A percentile compares a stretch with the other conserved stretches of the same genome.
Conservation (phyloP, 1,140 invertebrate species). For the Drosophila obscura region DNA sequence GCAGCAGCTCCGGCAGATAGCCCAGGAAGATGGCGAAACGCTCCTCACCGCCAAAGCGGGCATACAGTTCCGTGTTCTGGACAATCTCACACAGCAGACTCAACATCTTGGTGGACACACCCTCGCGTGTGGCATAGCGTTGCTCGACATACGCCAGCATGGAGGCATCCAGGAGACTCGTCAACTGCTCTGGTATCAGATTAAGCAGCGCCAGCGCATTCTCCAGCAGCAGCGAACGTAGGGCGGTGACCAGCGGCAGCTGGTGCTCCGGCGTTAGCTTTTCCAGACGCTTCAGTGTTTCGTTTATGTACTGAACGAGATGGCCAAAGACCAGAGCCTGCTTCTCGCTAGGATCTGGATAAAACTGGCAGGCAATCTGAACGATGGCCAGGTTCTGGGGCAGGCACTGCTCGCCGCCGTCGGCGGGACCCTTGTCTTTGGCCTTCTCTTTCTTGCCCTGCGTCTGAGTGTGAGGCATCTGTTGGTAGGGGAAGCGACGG, state of each 20-base stretch:
- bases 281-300: constrained; percentile 19
- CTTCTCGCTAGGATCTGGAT: constrained; percentile 22
- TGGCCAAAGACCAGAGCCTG: constrained; percentile 29
- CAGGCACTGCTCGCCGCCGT: constrained; percentile 51
- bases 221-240: constrained; percentile 83
- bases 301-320: constrained; percentile 43
- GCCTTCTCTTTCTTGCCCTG: constrained; percentile 7
- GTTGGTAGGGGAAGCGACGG: constrained; percentile 57
- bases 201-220: constrained; percentile 79
- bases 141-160: constrained; percentile 65
- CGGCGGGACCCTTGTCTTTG: constrained; percentile 17
- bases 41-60: constrained; percentile 78
- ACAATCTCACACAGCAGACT: constrained; percentile 84
- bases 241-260: constrained; percentile 71
- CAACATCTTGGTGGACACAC: constrained; percentile 55
- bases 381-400: constrained; percentile 72
- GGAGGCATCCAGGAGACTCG: constrained; percentile 35
- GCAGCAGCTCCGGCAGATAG: constrained; percentile 65
- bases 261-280: constrained; percentile 33
- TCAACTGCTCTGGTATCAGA: constrained; percentile 37
- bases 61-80: constrained; percentile 77
- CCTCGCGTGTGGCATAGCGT: constrained; percentile 63
- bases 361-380: constrained; percentile 62
- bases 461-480: constrained; percentile 18
- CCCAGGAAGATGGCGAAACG: constrained; percentile 58